Evolutionary conservation across 2,797 vertebrate genomes (phyloP), one percentile per base, ranked within the genome.

Genomic region (Perodicticus potto): DNA sequence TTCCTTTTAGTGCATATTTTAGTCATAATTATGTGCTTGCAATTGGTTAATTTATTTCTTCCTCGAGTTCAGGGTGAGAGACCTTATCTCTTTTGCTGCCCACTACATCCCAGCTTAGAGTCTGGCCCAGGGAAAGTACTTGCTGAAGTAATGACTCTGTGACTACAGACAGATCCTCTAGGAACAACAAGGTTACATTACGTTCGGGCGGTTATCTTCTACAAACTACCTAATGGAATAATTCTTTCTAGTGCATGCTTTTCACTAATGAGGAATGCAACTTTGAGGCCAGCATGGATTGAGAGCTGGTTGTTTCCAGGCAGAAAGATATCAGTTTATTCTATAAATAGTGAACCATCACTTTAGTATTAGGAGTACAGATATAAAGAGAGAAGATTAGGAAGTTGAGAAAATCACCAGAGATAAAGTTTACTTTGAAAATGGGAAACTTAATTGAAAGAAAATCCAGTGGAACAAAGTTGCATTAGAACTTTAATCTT

Each of bases 351-450:
- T 72, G 45, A 72, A 37, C 77, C 14, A 37, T 78, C 37, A 27
- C 91, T 86, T 93, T 55, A 55, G 34, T 94, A 5, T 32, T 61
- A 49, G n/a, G 49, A 57, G 25, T 80, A 74, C 73, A 78, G 45
- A 84, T 92, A 25, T 76, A 77, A 88, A 61, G 34, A 59, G 70
- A 91, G 72, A 29, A 32, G 81, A 86, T 57, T 67, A 67, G 93
- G 76, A 76, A 89, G 34, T 85, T 83, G 61, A 67, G 92, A 81
- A 61, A 77, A 23, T 89, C 65, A 10, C 20, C 55, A 53, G 65
- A 53, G 77, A 77, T 92, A 81, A 94, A 57, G 57, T 91, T 86
- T 29, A 55, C 89, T 86, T 53, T 80, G 76, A 93, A 45, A 77
- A 67, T 20, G 37, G 69, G 80, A 82, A 92, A 88, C 22, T n/a